Evolutionary conservation across 1,140 invertebrate species (phyloP), one percentile per base, ranked within the genome.

Genomic region (Megathymus violae): DNA sequence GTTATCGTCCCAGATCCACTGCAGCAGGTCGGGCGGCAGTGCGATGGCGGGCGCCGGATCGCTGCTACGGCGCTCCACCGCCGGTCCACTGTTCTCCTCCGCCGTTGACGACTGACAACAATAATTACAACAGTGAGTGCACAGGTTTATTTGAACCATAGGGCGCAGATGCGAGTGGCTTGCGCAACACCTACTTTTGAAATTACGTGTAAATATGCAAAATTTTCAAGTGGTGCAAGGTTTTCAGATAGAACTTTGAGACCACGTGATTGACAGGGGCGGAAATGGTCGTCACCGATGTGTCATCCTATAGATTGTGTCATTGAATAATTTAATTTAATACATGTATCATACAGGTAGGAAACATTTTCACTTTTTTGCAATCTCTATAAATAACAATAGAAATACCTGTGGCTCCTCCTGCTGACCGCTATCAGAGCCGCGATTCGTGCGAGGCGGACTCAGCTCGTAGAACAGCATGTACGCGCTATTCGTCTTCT

Each of bases 401-500:
- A 38, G 1, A 4, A 46, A 16, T 80, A 92, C 91, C 82, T 92
- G 88, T n/a, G 86, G 76, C 43, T 91, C 88, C 13, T 89, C 84
- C 19, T 80, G 85, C 59, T 74, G 82, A 1, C 80, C 84, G 43
- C 75, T 69, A n/a, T 92, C 92, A 0, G 92, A 91, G n/a, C 78
- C 78, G 0, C 91, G 75, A 16, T 92, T 90, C 56, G 92, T 94
- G 66, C 96, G 94, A 47, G 85, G 82, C 47, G 83, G 80, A 13
- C 80, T 82, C 19, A 86, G 68, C 85, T 99, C 97, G 85, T 99
- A 99, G 82, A 99, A 99, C 43, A 99, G 85, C 98, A 99, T 99
- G 78, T 99, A 99, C 0, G 98, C 98, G 80, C 97, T 98, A 82
- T 99, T 99, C 0, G 97, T 98, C 91, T 99, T 99, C 85, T 99